Evolutionary conservation across 2,888 invertebrate genomes (phyloP), one percentile per base, ranked within the genome.

Genomic region (Bellardia bayeri): DNA sequence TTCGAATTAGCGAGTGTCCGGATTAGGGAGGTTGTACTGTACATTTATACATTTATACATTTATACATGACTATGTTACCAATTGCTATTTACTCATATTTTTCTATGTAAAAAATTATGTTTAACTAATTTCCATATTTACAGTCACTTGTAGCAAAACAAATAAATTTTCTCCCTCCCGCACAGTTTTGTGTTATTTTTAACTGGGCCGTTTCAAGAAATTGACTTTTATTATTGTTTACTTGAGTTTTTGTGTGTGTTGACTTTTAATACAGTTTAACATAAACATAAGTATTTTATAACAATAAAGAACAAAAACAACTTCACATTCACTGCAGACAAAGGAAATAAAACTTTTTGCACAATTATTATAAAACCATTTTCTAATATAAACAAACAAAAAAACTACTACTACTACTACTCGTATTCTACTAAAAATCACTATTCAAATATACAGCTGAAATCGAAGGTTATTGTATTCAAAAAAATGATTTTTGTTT

Each of bases 321-420:
- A 13, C 56, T 56, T 0, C n/a, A 13, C 23, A 14, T 54, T 56
- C 9, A 23, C 58, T 51, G 51, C 51, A 51, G 51, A 51, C 51
- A 51, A 51, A 58, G 30, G 33, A 58, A 45, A 42, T 58, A 30
- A 68, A 68, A 68, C 45, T 45, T 13, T n/a, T n/a, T 64, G 33
- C 5, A 11, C 3, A 61, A 61, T 16, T 49, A 71, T 45, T 45
- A 45, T 54, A 37, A 71, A 76, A 66, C n/a, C 68, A 16, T 45
- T 71, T 61, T 37, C 37, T 49, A 71, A 23, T 16, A 40, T 37
- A 54, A 51, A 80, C 16, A 63, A 61, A 71, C 51, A 54, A 11
- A 71, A 13, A 49, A 16, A 51, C 42, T n/a, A 54, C 14, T n/a
- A 9, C 11, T 61, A 37, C 13, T 33, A n/a, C 3, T 37, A 63